Evolutionary conservation across 1,140 invertebrate species (phyloP), one percentile per base, ranked within the genome.

Genomic region (Xylocopa sonorina): DNA sequence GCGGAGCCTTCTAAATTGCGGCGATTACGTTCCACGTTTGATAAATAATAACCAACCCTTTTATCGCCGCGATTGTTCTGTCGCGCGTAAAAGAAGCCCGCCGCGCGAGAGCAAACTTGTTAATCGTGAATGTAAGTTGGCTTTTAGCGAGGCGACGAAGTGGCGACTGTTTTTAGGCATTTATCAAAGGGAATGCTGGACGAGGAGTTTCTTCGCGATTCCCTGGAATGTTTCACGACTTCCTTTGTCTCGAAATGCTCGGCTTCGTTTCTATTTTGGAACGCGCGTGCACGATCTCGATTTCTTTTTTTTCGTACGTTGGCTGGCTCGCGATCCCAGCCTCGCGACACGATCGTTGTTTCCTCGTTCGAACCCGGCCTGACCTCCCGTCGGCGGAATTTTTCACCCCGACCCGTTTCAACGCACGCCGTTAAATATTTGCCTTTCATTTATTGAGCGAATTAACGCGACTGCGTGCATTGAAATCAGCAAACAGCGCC

Each of bases 391-490:
- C 29, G 14, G 1, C 38, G 21, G 29, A 27, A 34, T 68, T 24
- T 55, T 41, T 41, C 18, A 7, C 18, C 7, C 9, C 34, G 18
- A 21, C 1, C 5, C 12, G 21, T 38, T 58, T 21, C 21, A 16
- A 29, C 29, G 16, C 27, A 55, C 12, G 38, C 58, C 16, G 43
- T 46, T 69, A 58, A 60, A 69, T 71, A 38, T 71, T 77, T 77
- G 43, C 53, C 7, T 55, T 46, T 48, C 32, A 67, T 77, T 68
- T 77, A 77, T 77, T 46, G 24, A 60, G 53, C 43, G 75, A 60
- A 60, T 77, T 69, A 77, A 60, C 66, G 53, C 7, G 66, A 27
- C 38, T 68, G 53, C 64, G 50, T 58, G 27, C 53, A 24, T 58
- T 4, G 66, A 69, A 71, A 71, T 60, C 29, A 50, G 55, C 51